Conservation (phyloP, 2,113 vertebrate genomes). For the Nycticebus coucang region DNA sequence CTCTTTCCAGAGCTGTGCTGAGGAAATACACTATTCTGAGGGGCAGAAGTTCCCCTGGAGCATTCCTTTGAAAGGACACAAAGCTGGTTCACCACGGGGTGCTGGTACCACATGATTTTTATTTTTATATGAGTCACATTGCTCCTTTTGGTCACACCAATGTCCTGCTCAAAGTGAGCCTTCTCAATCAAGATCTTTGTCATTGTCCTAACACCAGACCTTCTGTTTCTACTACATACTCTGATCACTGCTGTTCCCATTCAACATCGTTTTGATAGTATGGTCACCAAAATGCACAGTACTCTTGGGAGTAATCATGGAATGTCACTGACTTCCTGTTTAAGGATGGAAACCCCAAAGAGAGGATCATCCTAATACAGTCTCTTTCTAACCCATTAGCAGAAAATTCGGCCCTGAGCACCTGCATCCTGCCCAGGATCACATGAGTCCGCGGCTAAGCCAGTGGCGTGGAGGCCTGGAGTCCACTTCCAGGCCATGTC, state of each 20-base stretch:
- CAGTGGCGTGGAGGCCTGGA: neutral
- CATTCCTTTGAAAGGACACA: neutral
- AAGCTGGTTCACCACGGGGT: neutral
- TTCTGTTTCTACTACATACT: neutral
- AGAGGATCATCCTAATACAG: neutral
- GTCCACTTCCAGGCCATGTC: too few species aligned
- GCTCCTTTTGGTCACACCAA: neutral
- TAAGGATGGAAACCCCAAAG: neutral
- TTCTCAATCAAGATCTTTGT: neutral
- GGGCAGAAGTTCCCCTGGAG: neutral
- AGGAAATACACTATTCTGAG: neutral
- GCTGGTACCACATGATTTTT: neutral
- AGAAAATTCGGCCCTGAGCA: neutral
- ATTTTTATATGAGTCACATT: neutral
- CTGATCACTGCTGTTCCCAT: neutral
- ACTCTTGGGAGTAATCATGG: neutral
- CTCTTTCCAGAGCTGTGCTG: neutral
- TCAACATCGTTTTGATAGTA: neutral
- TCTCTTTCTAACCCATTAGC: constrained; percentile 1
- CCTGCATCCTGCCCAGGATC: neutral
- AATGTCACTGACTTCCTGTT: neutral
- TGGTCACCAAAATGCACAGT: neutral
- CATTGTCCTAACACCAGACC: neutral
- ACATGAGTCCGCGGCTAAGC: fast-evolving
- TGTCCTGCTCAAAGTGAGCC: neutral